phyloP scores from a whole-genome alignment of 2,113 vertebrate genomes.

The Microcebus tavaratra region DNA sequence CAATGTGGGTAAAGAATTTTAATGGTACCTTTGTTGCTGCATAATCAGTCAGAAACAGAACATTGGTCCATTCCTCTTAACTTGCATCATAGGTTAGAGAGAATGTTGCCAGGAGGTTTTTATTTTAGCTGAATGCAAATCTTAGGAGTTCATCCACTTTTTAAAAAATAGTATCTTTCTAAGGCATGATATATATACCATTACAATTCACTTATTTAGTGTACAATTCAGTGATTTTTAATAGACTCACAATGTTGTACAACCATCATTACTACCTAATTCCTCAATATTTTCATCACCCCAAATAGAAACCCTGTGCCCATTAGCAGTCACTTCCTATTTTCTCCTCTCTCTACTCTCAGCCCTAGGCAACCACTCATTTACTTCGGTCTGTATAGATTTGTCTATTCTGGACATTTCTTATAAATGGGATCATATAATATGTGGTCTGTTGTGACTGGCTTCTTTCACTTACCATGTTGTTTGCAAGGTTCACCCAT shows the following conservation, averaged over 20 bases:
- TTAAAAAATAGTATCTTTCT: not conserved
- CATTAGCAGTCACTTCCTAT: not conserved
- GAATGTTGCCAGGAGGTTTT: not conserved
- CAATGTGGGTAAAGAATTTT: no score
- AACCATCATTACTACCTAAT: not conserved
- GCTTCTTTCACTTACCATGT: not conserved
- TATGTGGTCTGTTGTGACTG: not conserved
- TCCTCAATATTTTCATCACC: not conserved
- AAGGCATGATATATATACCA: not conserved
- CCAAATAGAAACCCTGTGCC: not conserved
- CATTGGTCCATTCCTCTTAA: no score
- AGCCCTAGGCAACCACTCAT: not conserved
- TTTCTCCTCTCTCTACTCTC: not conserved
- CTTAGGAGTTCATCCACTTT: not conserved
- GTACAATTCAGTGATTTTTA: no score
- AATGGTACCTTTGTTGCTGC: no score
- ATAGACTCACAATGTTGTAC: not conserved
- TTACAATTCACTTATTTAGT: not conserved
- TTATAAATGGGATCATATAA: not conserved
- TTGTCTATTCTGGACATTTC: not conserved
- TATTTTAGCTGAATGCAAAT: not conserved
- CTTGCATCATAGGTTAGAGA: no score
- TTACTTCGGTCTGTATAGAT: not conserved
- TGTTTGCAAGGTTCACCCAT: not conserved
- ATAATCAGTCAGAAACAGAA: no score